Percentiles rank a stretch among this genome's conserved stretches.
Conservation (phyloP, 2,797 vertebrate genomes). For the Myotis myotis region DNA sequence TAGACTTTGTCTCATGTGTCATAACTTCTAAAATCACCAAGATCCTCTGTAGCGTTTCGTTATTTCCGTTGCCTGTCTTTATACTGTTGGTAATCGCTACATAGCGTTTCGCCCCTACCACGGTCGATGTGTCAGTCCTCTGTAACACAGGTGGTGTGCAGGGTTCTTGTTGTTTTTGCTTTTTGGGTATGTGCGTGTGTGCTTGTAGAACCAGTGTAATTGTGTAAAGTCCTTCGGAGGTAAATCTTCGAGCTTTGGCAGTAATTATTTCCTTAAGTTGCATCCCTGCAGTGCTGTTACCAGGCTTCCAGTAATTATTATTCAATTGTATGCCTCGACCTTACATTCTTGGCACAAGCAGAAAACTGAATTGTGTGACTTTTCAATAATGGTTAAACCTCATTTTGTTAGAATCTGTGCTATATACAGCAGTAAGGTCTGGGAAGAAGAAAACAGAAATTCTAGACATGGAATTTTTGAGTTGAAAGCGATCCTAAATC, state of each 20-base stretch:
- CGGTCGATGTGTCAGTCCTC: not conserved
- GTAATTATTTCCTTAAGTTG: not conserved
- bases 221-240: not conserved
- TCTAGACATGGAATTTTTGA: not conserved
- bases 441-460: not conserved
- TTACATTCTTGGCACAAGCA: not conserved
- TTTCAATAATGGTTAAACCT: not conserved
- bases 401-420: not conserved
- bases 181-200: not conserved
- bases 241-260: not conserved
- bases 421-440: not conserved
- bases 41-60: not conserved
- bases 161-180: not conserved
- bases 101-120: not conserved
- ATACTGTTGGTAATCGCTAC: not conserved
- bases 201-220: constrained; percentile 17
- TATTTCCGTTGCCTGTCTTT: not conserved
- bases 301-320: not conserved
- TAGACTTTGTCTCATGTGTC: not conserved
- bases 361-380: not conserved
- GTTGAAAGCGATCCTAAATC: not conserved
- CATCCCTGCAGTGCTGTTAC: not conserved
- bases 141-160: not conserved
- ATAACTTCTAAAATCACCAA: not conserved
- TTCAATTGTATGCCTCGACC: not conserved